phyloP scores from a whole-genome alignment of 2,888 invertebrate genomes.

The Tachina grossa region DNA sequence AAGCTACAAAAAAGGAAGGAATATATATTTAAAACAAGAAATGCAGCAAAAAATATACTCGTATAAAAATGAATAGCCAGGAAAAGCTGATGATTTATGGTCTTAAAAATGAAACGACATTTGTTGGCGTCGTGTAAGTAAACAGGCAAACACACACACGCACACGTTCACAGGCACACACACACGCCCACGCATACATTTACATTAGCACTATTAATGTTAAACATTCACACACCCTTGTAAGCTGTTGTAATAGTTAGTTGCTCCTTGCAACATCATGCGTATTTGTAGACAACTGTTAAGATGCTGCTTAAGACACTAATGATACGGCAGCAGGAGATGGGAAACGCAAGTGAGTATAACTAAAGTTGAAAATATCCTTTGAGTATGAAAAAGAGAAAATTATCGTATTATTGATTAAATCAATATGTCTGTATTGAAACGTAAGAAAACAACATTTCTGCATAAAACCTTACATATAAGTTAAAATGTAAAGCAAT shows the following conservation, averaged over 20 bases:
- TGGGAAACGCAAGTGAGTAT: slow-evolving; percentile 50
- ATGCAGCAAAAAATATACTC: slow-evolving; percentile 31
- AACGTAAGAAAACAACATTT: slow-evolving; percentile 18
- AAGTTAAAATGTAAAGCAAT: slow-evolving; percentile 22
- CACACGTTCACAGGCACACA: neutral
- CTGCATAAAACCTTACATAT: neutral
- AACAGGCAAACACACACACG: slow-evolving; percentile 15
- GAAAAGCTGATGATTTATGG: slow-evolving; percentile 82
- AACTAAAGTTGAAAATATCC: slow-evolving; percentile 29
- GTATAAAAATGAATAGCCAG: slow-evolving; percentile 70
- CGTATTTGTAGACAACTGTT: slow-evolving; percentile 38
- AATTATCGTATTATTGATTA: slow-evolving; percentile 49
- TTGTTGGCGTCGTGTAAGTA: slow-evolving; percentile 64
- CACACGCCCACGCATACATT: neutral
- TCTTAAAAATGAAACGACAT: slow-evolving; percentile 75
- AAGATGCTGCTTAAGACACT: slow-evolving; percentile 47
- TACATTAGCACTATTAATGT: neutral
- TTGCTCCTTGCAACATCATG: neutral
- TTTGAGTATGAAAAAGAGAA: slow-evolving; percentile 17
- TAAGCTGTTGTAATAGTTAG: slow-evolving; percentile 13
- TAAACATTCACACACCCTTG: neutral
- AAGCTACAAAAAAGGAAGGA: slow-evolving; percentile 36
- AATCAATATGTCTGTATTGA: neutral
- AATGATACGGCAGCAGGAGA: slow-evolving; percentile 30
- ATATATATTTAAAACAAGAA: slow-evolving; percentile 45